Evolutionary conservation across 2,888 invertebrate species (phyloP), one percentile per base, ranked within the genome.

Genomic region (Megalurothrips usitatus): DNA sequence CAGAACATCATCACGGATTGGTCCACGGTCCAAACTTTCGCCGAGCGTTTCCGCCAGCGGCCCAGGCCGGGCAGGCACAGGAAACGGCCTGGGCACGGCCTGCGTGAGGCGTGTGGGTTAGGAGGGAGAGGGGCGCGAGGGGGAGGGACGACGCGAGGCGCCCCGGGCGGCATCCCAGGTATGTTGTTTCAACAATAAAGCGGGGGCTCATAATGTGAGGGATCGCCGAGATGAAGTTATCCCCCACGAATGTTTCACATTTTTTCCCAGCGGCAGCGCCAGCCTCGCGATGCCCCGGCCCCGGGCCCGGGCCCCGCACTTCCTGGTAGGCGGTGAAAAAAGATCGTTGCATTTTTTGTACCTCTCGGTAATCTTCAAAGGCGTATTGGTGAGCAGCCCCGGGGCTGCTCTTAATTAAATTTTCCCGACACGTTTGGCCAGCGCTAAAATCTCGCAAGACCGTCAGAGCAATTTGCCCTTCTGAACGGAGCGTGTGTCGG

Each of bases 21-120:
- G 68, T 68, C 26, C 68, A 68, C 68, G 68, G 68, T 23, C 23
- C 68, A 68, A 68, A 68, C 68, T 68, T 63, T 68, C n/a, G 68
- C 68, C 19, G 63, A n/a, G 63, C 23, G 63, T n/a, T n/a, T 19
- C 68, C 68, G 68, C 68, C 4, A 17, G 68, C 68, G n/a, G 1
- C 17, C 17, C 19, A n/a, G 63, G 63, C 63, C n/a, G 63, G 63
- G 63, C 9, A n/a, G 68, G 68, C 34, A 23, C 68, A 23, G 23
- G n/a, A 23, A 75, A 26, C 23, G 68, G 23, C 23, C 68, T 68
- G 23, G 23, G 6, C 11, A 19, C n/a, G 58, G 10, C 19, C 58
- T 58, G 14, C 58, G 58, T 1, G 58, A 6, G 58, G 58, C 58
- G 34, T 2, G 34, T 2, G 34, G 34, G 34, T 6, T 6, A 8